Conservation (phyloP, 1,140 invertebrate species). For the Ips nitidus region DNA sequence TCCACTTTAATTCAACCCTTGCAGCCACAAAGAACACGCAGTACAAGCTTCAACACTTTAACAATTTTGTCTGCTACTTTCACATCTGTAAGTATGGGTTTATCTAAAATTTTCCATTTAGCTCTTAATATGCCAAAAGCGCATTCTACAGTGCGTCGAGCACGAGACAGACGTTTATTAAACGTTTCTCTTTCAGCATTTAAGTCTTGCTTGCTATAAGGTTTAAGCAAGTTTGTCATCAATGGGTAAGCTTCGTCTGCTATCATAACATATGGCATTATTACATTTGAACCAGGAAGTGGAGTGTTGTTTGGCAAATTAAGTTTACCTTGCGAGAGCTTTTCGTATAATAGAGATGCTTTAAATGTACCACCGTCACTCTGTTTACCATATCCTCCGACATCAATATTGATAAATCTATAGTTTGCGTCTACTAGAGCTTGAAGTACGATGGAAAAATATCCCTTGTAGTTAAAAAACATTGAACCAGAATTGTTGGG, state of each 20-base stretch:
- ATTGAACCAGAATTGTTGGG: slow-evolving; percentile 47
- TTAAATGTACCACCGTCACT: slow-evolving; percentile 49
- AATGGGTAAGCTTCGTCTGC: slow-evolving; percentile 35
- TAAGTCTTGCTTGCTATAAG: neutral
- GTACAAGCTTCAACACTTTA: too few species aligned
- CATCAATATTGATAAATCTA: slow-evolving; percentile 53
- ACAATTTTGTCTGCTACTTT: neutral
- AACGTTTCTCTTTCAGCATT: neutral
- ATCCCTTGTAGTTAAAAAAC: slow-evolving; percentile 54
- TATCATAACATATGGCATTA: slow-evolving; percentile 33
- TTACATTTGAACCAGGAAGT: slow-evolving; percentile 18
- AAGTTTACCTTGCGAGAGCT: too few species aligned
- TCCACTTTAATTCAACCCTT: too few species aligned
- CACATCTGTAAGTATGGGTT: neutral
- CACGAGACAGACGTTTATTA: neutral
- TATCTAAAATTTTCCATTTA: slow-evolving; percentile 20
- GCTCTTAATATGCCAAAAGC: slow-evolving; percentile 17
- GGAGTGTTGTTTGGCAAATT: too few species aligned
- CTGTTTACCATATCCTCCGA: slow-evolving; percentile 52
- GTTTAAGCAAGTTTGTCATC: slow-evolving; percentile 12
- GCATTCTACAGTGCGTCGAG: neutral
- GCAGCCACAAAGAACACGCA: too few species aligned
- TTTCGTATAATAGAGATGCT: slow-evolving; percentile 20
- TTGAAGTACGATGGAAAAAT: slow-evolving; percentile 54
- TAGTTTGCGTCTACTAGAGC: slow-evolving; percentile 55